Evolutionary conservation across 2,888 invertebrate species (phyloP).

Genomic region (Agriopis leucophaearia): DNA sequence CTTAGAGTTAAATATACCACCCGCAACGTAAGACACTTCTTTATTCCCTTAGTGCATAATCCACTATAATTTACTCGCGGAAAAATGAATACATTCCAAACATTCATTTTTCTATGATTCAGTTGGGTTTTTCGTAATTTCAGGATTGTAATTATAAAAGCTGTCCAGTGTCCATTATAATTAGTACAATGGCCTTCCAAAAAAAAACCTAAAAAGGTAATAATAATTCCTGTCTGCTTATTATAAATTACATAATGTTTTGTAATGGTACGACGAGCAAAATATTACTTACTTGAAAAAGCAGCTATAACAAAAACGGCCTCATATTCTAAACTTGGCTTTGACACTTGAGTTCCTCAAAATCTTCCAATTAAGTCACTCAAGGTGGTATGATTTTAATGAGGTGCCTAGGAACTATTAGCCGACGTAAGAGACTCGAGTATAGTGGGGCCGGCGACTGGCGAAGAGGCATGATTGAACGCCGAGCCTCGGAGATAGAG

Average conservation of each 20-base stretch:
- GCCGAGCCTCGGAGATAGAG: conserved; percentile 57
- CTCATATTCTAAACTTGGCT: conserved; percentile 1
- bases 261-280: neutral
- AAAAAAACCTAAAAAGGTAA: no score
- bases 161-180: no score
- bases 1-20: no score
- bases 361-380: conserved; percentile 42
- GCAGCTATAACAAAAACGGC: neutral
- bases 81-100: no score
- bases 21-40: no score
- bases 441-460: conserved; percentile 62
- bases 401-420: conserved; percentile 56
- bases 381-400: conserved; percentile 49
- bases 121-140: no score
- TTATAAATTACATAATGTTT: neutral
- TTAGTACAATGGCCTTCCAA: no score
- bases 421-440: conserved; percentile 46
- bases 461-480: conserved; percentile 58
- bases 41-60: no score
- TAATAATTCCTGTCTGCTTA: no score
- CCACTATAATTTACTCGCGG: no score
- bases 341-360: conserved; percentile 20
- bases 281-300: neutral
- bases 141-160: no score
- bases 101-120: no score